Evolutionary conservation across 1,140 invertebrate genomes (phyloP), one percentile per base, ranked within the genome.

Genomic region (Heliconius hermathena): DNA sequence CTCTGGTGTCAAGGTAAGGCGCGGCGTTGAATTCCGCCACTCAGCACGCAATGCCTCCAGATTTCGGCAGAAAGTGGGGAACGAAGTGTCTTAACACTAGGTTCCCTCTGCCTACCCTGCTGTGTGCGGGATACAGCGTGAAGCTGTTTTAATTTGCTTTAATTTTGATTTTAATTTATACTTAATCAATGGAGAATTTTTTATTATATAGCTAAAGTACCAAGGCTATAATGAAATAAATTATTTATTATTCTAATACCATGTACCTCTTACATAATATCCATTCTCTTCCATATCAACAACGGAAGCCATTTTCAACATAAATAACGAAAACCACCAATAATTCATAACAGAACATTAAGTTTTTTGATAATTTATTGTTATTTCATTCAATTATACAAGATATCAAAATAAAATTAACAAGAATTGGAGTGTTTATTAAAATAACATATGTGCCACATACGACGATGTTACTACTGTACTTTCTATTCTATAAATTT

Each of bases 331-430:
- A 66, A 66, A 3, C 22, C 13, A 66, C 60, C 22, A 66, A 66
- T 66, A 66, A 66, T 66, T 66, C 60, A 26, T 5, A 26, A 66
- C 29, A 16, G 11, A 66, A 66, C 60, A 66, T 66, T 29, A 66
- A 16, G 0, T 26, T 66, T 3, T 66, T 22, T 3, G 0, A 66
- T 22, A 66, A 66, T 66, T 26, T 66, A 66, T 66, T 66, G 60
- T 3, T 66, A 26, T 66, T 66, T 66, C 22, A 66, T 66, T 66
- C 60, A 26, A 66, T 26, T 29, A 66, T 66, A 29, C 3, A 66
- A 66, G 9, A 66, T 66, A 66, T 66, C 22, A 26, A 66, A 66
- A 66, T 66, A 66, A 66, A 66, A 66, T 66, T 66, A 66, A 66
- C 0, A 29, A 66, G 60, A 22, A 57, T 57, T 66, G n/a, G 60